Evolutionary conservation across 2,888 invertebrate species (phyloP).

Genomic region (Heliconius cydno): DNA sequence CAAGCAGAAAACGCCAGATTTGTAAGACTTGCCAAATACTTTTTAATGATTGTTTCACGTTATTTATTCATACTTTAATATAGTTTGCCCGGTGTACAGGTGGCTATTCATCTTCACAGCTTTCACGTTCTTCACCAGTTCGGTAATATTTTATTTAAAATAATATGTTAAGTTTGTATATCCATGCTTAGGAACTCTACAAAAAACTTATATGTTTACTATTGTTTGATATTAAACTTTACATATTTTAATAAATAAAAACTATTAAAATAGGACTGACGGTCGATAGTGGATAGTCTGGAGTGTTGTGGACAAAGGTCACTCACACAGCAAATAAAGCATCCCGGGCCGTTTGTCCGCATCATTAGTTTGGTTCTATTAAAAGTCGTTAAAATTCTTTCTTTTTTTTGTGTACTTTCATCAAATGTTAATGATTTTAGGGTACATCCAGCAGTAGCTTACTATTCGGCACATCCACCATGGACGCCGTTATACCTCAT

Average conservation of each 20-base stretch:
- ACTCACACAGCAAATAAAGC: neutral
- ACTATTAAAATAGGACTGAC: conserved; percentile 1
- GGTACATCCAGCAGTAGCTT: conserved; percentile 22
- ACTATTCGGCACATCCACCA: conserved; percentile 43
- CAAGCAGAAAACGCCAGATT: neutral
- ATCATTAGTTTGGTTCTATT: neutral
- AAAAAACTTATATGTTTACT: neutral
- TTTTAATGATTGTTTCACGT: neutral
- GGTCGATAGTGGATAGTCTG: neutral
- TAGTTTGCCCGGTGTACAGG: neutral
- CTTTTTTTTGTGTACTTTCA: neutral
- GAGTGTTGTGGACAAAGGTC: neutral
- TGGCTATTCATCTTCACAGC: neutral
- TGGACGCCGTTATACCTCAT: conserved; percentile 39
- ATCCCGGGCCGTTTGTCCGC: neutral
- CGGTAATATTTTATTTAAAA: neutral
- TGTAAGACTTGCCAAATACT: neutral
- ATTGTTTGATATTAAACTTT: no score
- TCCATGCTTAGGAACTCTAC: neutral
- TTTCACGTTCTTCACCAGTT: neutral
- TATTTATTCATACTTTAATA: neutral
- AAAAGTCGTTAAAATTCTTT: neutral
- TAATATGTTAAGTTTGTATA: neutral
- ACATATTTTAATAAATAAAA: no score
- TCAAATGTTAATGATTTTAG: neutral